These are phyloP conservation scores for Lasioglossum calceatum DNA, from an alignment of 2,888 invertebrate species.

Conservation along the genomic window DNA sequence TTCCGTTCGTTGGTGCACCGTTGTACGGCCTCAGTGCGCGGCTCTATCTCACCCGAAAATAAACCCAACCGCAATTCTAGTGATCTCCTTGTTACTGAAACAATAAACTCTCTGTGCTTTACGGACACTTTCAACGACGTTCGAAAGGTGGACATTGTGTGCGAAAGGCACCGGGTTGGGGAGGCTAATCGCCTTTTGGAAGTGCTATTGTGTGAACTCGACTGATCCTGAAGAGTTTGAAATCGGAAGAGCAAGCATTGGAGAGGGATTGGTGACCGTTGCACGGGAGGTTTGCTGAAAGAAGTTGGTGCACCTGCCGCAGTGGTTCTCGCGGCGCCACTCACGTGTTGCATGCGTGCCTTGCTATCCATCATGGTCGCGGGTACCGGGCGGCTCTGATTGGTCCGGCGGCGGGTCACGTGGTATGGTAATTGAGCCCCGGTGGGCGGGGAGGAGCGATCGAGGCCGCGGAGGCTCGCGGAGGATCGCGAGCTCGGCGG, in stretches of 20 bases:
- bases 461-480: conserved; percentile 73
- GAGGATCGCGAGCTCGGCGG: conserved; percentile 73
- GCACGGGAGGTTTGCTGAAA: conserved; percentile 52
- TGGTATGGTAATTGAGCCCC: conserved; percentile 87
- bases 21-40: conserved; percentile 23
- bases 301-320: conserved; percentile 83
- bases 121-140: background rate
- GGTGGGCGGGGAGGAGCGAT: conserved; percentile 86
- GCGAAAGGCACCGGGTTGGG: background rate
- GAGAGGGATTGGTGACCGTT: conserved; percentile 39
- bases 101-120: background rate
- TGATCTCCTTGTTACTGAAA: background rate
- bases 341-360: conserved; percentile 83
- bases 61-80: background rate
- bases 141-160: background rate
- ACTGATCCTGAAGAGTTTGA: background rate
- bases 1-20: conserved; percentile 5
- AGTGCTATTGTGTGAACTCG: background rate
- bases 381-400: conserved; percentile 84
- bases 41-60: background rate
- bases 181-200: background rate
- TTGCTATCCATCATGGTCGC: conserved; percentile 87
- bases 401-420: conserved; percentile 85
- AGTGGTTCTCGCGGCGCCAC: conserved; percentile 80
- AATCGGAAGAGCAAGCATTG: background rate